Conservation (phyloP, 2,797 vertebrate genomes). For the Smutsia gigantea region DNA sequence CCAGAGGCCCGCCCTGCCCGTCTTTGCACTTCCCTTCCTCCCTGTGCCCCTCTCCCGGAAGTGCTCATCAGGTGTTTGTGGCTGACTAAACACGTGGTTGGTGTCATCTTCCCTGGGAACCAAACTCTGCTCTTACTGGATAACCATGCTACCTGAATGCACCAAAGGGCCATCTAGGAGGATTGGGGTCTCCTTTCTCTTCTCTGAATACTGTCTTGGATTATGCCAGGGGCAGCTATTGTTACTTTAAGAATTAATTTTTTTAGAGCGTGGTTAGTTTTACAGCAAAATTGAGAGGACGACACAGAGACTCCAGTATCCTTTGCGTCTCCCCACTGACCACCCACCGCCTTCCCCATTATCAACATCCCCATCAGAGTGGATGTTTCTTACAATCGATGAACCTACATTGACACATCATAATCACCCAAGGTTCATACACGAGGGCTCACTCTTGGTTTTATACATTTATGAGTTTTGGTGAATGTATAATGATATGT, state of each 20-base stretch:
- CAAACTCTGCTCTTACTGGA: not conserved
- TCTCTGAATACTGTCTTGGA: not conserved
- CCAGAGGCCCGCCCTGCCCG: not conserved
- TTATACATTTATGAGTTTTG: too few species aligned
- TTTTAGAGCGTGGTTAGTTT: not conserved
- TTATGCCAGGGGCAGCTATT: not conserved
- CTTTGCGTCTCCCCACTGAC: not conserved
- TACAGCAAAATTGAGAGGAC: not conserved
- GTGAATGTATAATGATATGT: too few species aligned
- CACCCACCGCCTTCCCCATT: not conserved
- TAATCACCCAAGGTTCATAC: too few species aligned
- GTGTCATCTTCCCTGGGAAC: not conserved
- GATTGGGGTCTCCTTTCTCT: not conserved
- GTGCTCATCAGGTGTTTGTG: not conserved
- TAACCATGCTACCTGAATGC: not conserved
- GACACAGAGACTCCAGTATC: not conserved
- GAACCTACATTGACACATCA: too few species aligned
- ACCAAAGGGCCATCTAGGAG: not conserved
- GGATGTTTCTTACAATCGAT: too few species aligned
- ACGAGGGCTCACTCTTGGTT: too few species aligned
- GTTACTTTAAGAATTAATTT: not conserved
- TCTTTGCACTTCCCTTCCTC: not conserved
- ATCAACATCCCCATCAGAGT: too few species aligned
- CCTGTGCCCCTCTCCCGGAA: too few species aligned
- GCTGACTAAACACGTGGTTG: not conserved